Evolutionary conservation across 1,140 invertebrate species (phyloP).

Genomic region (Brachionus paranguensis): DNA sequence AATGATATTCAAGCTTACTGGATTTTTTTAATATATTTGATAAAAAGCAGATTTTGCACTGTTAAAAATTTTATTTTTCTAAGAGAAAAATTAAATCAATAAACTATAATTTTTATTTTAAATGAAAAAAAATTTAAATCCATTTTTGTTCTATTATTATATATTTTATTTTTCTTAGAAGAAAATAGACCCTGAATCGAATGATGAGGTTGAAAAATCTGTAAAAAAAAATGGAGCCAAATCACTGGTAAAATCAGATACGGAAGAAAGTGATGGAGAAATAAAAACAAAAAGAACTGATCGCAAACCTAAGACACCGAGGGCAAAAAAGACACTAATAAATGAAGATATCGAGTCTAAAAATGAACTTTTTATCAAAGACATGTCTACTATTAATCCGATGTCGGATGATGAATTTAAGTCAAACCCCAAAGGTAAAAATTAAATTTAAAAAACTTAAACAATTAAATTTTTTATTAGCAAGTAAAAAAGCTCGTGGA

Average conservation of each 20-base stretch:
- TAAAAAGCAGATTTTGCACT: too few relatives aligned
- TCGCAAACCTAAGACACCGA: background rate
- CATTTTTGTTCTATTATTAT: background rate
- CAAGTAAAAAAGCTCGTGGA: background rate
- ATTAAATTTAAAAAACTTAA: background rate
- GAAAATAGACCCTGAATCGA: background rate
- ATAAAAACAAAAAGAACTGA: background rate
- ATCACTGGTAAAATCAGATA: background rate
- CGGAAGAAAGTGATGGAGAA: background rate
- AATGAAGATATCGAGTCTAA: background rate
- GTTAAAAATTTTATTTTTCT: too few relatives aligned
- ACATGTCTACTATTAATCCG: background rate
- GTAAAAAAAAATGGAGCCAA: background rate
- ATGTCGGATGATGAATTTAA: background rate
- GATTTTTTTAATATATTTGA: too few relatives aligned
- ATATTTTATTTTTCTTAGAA: background rate
- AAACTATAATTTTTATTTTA: too few relatives aligned
- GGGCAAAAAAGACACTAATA: background rate
- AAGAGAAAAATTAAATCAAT: too few relatives aligned
- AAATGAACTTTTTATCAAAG: background rate
- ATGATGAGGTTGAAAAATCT: background rate
- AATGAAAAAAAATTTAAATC: background rate
- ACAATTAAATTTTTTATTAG: background rate
- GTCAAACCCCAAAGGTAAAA: background rate
- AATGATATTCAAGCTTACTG: too few relatives aligned